Evolutionary conservation across 2,888 invertebrate genomes (phyloP), one percentile per base, ranked within the genome.

Genomic region (Oasisia sp.): DNA sequence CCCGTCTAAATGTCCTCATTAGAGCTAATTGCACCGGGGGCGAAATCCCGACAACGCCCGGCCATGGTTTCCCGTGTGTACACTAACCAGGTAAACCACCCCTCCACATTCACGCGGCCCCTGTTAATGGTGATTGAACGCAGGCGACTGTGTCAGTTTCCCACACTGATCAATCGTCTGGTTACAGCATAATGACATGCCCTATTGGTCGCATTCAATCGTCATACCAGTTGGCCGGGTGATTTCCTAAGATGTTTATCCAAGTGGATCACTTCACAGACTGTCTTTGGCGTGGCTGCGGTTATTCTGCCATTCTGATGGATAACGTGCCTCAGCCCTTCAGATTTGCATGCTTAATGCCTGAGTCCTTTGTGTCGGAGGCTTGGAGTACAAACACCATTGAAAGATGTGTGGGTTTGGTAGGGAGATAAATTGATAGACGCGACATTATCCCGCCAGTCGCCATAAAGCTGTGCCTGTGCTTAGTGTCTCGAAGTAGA

Each of bases 201-300:
- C 74, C 74, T 74, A 74, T 74, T 74, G 74, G 74, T n/a, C 7
- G 74, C 74, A 74, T 74, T 74, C 74, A 74, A 19, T 74, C 74
- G 74, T 27, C 74, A 74, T 74, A 27, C 27, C n/a, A 74, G 74
- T 74, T 74, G 74, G 74, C 74, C 1, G 19, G 74, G 74, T 74
- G 74, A 74, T 74, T 74, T 74, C n/a, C 74, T 74, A 74, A 74
- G 74, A 74, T 74, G 74, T 74, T 74, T 74, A 74, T 74, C 74
- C 74, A 74, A 74, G 27, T 74, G 74, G 74, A 74, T 74, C 74
- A n/a, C 74, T 74, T 19, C 74, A 74, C 74, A 74, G 74, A 7
- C 19, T 74, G 74, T 74, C 74, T 74, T 74, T 74, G 74, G 19
- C n/a, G 1, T 74, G 19, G 74, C 74, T 19, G 7, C n/a, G 27